Conservation (phyloP, 2,797 vertebrate genomes). For the Rhincodon typus region DNA sequence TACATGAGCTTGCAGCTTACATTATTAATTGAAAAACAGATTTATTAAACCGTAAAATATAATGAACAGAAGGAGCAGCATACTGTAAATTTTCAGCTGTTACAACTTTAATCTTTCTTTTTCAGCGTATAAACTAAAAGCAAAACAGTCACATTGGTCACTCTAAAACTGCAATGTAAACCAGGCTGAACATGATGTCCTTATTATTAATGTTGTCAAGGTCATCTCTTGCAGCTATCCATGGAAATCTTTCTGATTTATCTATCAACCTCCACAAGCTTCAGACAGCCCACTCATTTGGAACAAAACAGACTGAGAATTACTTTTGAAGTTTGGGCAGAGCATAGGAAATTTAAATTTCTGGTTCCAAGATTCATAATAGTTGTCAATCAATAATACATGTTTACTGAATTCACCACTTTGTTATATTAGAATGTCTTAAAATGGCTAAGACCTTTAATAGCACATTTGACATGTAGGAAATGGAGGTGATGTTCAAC, state of each 20-base stretch:
- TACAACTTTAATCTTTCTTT: not conserved
- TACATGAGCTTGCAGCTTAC: not conserved
- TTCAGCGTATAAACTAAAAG: not conserved
- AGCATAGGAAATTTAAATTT: not conserved
- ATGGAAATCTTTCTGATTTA: not conserved
- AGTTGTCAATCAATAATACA: not conserved
- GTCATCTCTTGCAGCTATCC: not conserved
- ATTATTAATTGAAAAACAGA: not conserved
- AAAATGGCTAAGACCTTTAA: not conserved
- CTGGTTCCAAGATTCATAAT: not conserved
- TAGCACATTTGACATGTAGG: not conserved
- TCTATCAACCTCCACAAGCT: not conserved
- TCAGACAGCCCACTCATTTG: not conserved
- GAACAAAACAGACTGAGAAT: not conserved
- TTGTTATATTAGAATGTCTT: not conserved
- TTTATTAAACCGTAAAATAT: not conserved
- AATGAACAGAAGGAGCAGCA: not conserved
- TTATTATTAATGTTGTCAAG: not conserved
- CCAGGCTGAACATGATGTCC: not conserved
- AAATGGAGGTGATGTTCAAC: not conserved
- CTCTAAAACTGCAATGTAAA: not conserved
- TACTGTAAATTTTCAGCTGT: not conserved
- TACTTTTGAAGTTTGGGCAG: not conserved
- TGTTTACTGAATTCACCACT: not conserved
- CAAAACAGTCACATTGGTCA: not conserved